Percentiles rank a stretch among this genome's conserved stretches.
phyloP scores from a whole-genome alignment of 2,797 vertebrate genomes.

The Nasua narica region DNA sequence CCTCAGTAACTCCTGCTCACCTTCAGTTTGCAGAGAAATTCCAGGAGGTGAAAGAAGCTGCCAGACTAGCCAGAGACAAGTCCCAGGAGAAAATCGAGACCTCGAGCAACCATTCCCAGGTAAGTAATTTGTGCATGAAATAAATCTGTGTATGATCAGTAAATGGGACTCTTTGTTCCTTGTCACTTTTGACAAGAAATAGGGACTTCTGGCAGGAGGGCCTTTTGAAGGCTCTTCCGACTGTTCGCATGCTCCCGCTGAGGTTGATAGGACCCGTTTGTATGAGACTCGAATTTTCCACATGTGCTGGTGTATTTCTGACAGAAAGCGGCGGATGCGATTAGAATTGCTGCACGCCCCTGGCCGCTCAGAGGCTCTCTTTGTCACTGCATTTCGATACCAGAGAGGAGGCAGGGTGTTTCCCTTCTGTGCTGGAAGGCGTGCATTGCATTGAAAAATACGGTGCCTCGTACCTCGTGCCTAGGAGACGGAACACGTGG shows the following conservation, averaged over 20 bases:
- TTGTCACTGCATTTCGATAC: neutral
- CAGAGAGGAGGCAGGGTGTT: rapidly evolving
- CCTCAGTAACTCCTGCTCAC: neutral
- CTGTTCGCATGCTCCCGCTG: neutral
- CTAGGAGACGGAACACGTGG: neutral
- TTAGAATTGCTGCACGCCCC: neutral
- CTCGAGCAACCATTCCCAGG: conserved; percentile 94
- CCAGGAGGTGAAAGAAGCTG: conserved; percentile 96
- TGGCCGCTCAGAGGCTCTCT: neutral
- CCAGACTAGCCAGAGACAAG: conserved; percentile 92
- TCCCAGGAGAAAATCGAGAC: conserved; percentile 96
- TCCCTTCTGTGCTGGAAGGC: neutral
- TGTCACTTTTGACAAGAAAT: neutral
- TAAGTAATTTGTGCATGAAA: conserved; percentile 78
- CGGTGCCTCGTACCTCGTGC: neutral
- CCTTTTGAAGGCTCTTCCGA: neutral
- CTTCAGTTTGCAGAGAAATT: conserved; percentile 97
- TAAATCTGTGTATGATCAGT: too few relatives aligned
- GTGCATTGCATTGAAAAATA: rapidly evolving
- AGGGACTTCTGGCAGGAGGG: neutral
- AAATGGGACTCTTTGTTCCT: neutral
- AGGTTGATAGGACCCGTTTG: neutral
- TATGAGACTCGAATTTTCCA: neutral
- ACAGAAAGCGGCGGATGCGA: neutral
- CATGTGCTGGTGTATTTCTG: neutral